phyloP scores from a whole-genome alignment of 1,140 invertebrate species.

The Pentalonia nigronervosa region DNA sequence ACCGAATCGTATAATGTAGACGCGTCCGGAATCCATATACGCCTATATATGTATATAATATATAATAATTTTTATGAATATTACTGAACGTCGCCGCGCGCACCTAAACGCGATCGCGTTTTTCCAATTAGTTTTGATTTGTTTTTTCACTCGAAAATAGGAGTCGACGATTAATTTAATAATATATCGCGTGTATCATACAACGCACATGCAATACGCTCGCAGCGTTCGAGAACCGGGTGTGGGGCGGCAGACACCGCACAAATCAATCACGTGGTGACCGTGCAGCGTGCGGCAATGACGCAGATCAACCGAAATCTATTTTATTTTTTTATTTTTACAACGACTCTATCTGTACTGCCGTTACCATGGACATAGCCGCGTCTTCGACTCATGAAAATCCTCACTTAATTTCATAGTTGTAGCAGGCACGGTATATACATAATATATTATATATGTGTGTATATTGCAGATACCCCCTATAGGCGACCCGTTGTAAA shows the following conservation, averaged over 20 bases:
- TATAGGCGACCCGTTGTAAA: too few relatives aligned
- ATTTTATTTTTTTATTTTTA: slow-evolving; percentile 8
- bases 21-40: background rate
- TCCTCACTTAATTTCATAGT: background rate
- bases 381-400: background rate
- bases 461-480: too few relatives aligned
- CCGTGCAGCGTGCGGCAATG: background rate
- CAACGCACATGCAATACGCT: background rate
- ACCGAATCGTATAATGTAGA: background rate
- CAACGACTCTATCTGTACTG: background rate
- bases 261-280: background rate
- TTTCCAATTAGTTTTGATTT: slow-evolving; percentile 8
- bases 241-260: background rate
- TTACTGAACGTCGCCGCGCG: background rate
- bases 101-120: background rate
- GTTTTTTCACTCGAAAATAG: background rate
- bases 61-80: background rate
- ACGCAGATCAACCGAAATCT: background rate
- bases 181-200: slow-evolving; percentile 4
- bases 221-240: background rate
- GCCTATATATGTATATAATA: background rate
- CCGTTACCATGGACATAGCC: background rate
- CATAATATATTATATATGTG: background rate
- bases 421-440: background rate
- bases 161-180: slow-evolving; percentile 26